These are phyloP conservation scores for Himalopsyche anomala DNA, from an alignment of 2,888 invertebrate genomes.

Conservation along the genomic window DNA sequence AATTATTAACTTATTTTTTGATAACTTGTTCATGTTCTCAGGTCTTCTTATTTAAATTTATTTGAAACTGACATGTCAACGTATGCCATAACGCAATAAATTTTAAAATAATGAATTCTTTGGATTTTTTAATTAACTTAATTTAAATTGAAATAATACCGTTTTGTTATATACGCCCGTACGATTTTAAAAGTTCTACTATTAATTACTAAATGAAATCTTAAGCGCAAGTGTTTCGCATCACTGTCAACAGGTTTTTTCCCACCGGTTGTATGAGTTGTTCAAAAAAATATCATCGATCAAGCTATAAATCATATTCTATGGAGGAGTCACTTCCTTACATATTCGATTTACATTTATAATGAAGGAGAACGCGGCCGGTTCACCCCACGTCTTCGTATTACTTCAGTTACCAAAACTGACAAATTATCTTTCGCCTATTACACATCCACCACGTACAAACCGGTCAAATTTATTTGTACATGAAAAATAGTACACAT, in stretches of 20 bases:
- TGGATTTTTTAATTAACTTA: too few species aligned
- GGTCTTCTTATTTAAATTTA: too few species aligned
- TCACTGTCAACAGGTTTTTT: slow-evolving; percentile 45
- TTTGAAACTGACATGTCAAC: too few species aligned
- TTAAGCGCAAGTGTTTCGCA: slow-evolving; percentile 10
- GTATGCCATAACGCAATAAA: too few species aligned
- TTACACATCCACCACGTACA: slow-evolving; percentile 17
- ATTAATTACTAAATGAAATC: background rate
- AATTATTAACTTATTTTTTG: too few species aligned
- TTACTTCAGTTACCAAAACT: slow-evolving; percentile 28
- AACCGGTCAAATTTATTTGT: slow-evolving; percentile 37
- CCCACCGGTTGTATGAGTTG: slow-evolving; percentile 48
- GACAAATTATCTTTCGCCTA: slow-evolving; percentile 40
- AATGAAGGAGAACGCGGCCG: slow-evolving; percentile 41
- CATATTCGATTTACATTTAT: slow-evolving; percentile 51
- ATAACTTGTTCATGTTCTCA: too few species aligned
- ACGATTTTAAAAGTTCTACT: too few species aligned
- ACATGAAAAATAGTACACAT: slow-evolving; percentile 34
- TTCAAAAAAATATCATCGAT: slow-evolving; percentile 43
- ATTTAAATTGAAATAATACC: too few species aligned
- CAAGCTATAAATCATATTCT: slow-evolving; percentile 41
- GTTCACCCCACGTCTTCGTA: slow-evolving; percentile 32
- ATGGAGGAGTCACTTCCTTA: slow-evolving; percentile 44
- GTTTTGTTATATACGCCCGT: too few species aligned
- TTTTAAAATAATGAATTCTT: too few species aligned